Evolutionary conservation across 1,140 invertebrate genomes (phyloP).

Genomic region (Leptinotarsa lineolata): DNA sequence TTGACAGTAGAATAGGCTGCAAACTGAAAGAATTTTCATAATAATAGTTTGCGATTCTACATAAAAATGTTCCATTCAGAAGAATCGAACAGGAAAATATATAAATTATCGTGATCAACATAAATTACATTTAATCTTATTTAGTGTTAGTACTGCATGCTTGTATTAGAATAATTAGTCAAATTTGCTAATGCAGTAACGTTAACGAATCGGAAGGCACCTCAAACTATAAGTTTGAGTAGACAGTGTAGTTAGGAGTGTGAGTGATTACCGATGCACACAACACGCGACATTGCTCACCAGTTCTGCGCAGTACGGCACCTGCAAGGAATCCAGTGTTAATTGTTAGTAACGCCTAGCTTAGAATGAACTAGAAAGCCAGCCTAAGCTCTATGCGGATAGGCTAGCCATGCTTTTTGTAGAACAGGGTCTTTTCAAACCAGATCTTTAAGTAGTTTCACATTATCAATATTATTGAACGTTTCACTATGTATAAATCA

Average conservation of each 20-base stretch:
- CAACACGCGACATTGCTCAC: constrained; percentile 90
- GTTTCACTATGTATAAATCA: no score
- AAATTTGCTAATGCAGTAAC: constrained; percentile 1
- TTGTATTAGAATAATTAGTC: neutral
- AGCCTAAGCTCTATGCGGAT: constrained; percentile 42
- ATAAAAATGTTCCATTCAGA: no score
- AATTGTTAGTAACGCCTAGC: constrained; percentile 58
- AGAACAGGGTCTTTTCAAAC: neutral
- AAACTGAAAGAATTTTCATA: neutral
- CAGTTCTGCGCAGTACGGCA: constrained; percentile 85
- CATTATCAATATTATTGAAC: neutral
- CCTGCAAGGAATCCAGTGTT: constrained; percentile 73
- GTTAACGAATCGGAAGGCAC: neutral
- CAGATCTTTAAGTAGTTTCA: neutral
- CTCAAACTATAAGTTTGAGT: constrained; percentile 22
- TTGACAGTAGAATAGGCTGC: neutral
- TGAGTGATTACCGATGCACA: constrained; percentile 83
- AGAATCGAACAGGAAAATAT: neutral
- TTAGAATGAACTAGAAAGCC: constrained; percentile 42
- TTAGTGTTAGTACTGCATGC: neutral
- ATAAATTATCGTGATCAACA: neutral
- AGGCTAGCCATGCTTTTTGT: constrained; percentile 43
- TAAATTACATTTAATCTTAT: neutral
- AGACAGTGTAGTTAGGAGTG: constrained; percentile 55
- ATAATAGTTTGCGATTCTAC: no score